phyloP scores from a whole-genome alignment of 2,113 vertebrate species.

The Tretioscincus oriximinensis region DNA sequence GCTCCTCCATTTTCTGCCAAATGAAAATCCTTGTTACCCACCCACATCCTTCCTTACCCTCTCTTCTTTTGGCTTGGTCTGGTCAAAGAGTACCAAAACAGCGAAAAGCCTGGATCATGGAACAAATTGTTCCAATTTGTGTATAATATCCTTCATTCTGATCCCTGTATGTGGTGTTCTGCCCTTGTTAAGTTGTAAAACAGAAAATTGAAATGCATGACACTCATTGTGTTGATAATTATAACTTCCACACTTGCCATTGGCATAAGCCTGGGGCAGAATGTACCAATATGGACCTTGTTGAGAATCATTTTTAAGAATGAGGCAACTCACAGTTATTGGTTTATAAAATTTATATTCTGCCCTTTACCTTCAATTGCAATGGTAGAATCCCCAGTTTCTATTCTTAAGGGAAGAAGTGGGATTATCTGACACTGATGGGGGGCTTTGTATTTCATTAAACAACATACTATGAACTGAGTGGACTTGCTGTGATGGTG shows the following conservation, averaged over 20 bases:
- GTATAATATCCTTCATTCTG: background rate
- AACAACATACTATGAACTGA: no score
- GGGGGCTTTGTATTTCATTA: no score
- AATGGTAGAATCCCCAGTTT: no score
- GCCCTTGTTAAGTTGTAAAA: background rate
- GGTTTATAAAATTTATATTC: background rate
- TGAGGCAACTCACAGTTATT: background rate
- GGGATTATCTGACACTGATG: no score
- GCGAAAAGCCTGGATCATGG: background rate
- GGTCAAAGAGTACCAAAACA: background rate
- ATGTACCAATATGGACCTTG: background rate
- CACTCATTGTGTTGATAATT: no score
- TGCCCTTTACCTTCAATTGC: no score
- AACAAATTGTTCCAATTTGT: background rate
- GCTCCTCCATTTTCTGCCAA: background rate
- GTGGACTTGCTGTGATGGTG: no score
- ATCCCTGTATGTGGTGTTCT: background rate
- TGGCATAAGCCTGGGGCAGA: no score
- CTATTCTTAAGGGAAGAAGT: no score
- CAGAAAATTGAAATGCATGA: no score
- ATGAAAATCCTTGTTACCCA: background rate
- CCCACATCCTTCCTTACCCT: conserved; percentile 1
- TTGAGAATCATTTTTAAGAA: background rate
- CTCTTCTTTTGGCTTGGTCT: background rate
- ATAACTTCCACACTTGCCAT: background rate